Conservation (phyloP, 1,140 invertebrate genomes). For the Caligus rogercresseyi region DNA sequence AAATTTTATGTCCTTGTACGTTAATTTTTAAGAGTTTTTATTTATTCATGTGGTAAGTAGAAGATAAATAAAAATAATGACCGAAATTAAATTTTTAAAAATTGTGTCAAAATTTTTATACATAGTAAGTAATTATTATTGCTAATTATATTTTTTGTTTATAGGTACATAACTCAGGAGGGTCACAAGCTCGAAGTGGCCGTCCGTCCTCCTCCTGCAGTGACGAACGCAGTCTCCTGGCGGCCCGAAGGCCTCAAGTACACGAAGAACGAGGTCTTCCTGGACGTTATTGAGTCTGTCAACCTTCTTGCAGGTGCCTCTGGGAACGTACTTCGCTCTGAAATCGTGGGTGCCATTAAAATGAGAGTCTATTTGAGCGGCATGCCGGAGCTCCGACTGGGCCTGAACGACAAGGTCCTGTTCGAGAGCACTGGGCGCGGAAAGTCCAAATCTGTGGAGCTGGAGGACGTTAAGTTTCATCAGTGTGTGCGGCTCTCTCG, state of each 20-base stretch:
- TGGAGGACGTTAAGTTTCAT: constrained; percentile 99
- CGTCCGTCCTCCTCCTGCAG: constrained; percentile 90
- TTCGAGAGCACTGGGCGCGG: constrained; percentile 95
- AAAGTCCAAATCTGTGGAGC: constrained; percentile 94
- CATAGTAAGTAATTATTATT: neutral
- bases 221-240: constrained; percentile 99
- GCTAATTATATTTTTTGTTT: neutral
- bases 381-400: constrained; percentile 98
- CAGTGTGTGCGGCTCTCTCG: constrained; percentile 91
- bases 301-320: constrained; percentile 54
- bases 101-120: neutral
- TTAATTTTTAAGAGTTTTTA: too few species aligned
- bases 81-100: too few species aligned
- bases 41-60: too few species aligned
- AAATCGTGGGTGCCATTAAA: constrained; percentile 97
- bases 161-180: constrained; percentile 50
- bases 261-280: constrained; percentile 97
- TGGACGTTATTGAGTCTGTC: constrained; percentile 98
- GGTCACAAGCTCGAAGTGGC: constrained; percentile 94
- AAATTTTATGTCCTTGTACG: too few species aligned
- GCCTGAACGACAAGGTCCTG: constrained; percentile 95
- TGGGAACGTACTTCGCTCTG: constrained; percentile 89
- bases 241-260: constrained; percentile 97
- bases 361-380: constrained; percentile 97
- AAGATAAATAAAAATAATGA: too few species aligned